phyloP scores from a whole-genome alignment of 1,140 invertebrate genomes.

The Lepidurus couesii region DNA sequence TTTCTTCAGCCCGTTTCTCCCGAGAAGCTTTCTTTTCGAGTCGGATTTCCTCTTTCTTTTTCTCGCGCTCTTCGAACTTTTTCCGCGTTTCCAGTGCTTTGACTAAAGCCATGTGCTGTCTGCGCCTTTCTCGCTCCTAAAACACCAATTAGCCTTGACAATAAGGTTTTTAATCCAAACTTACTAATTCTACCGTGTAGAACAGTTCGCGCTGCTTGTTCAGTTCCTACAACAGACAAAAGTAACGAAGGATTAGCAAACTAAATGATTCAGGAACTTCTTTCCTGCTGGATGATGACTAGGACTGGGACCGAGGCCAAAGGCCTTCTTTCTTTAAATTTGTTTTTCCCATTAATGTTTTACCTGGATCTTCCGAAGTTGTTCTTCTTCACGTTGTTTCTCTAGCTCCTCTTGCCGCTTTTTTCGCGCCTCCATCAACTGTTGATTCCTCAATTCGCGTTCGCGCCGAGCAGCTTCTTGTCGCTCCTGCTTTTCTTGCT shows the following conservation, averaged over 20 bases:
- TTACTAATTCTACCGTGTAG: constrained; percentile 77
- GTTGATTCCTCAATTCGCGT: constrained; percentile 65
- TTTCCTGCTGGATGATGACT: no score
- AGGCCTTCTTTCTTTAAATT: neutral
- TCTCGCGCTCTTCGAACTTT: constrained; percentile 78
- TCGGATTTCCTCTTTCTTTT: constrained; percentile 69
- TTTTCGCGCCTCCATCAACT: constrained; percentile 68
- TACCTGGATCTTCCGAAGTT: constrained; percentile 78
- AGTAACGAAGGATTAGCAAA: neutral
- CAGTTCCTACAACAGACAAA: constrained; percentile 55
- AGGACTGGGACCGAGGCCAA: no score
- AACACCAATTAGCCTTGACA: constrained; percentile 34
- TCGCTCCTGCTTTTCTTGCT: constrained; percentile 70
- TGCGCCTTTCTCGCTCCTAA: constrained; percentile 80
- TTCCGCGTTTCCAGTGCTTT: constrained; percentile 77
- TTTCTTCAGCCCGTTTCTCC: constrained; percentile 75
- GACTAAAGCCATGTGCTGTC: constrained; percentile 83
- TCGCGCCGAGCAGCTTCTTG: constrained; percentile 69
- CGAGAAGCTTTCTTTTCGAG: constrained; percentile 69
- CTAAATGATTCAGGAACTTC: neutral
- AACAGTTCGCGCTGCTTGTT: constrained; percentile 77
- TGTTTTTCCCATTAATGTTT: constrained; percentile 66
- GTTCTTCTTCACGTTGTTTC: constrained; percentile 74
- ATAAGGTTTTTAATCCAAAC: constrained; percentile 39
- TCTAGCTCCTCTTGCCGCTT: constrained; percentile 78